phyloP scores from a whole-genome alignment of 2,797 vertebrate genomes.

The Gorsachius magnificus region DNA sequence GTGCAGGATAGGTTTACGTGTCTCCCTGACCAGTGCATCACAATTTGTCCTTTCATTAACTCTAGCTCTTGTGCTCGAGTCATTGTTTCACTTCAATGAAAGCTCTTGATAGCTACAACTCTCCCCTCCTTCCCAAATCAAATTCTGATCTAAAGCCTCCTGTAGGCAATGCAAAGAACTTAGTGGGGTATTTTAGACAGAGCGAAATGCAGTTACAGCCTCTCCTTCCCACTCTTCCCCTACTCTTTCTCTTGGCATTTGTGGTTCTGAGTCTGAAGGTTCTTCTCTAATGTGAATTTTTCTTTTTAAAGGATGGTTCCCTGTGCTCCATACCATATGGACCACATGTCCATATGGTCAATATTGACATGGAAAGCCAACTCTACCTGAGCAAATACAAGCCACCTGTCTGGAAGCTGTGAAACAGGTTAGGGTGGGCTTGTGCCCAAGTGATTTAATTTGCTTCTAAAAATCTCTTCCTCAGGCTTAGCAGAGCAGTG shows the following conservation, averaged over 20 bases:
- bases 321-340: neutral
- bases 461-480: neutral
- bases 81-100: neutral
- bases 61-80: neutral
- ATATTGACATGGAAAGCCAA: neutral
- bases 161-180: neutral
- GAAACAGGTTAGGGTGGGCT: neutral
- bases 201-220: neutral
- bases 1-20: neutral
- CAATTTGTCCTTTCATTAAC: neutral
- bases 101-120: neutral
- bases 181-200: neutral
- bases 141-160: neutral
- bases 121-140: neutral
- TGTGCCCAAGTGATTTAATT: slow-evolving; percentile 3
- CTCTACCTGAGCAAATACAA: neutral
- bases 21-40: neutral
- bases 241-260: neutral
- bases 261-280: neutral
- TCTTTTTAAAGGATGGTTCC: neutral
- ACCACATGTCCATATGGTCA: neutral
- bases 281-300: neutral
- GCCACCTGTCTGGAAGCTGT: neutral
- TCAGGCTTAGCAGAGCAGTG: neutral
- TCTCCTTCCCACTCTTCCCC: neutral